phyloP scores from a whole-genome alignment of 2,113 vertebrate genomes.

The Melanerpes formicivorus region DNA sequence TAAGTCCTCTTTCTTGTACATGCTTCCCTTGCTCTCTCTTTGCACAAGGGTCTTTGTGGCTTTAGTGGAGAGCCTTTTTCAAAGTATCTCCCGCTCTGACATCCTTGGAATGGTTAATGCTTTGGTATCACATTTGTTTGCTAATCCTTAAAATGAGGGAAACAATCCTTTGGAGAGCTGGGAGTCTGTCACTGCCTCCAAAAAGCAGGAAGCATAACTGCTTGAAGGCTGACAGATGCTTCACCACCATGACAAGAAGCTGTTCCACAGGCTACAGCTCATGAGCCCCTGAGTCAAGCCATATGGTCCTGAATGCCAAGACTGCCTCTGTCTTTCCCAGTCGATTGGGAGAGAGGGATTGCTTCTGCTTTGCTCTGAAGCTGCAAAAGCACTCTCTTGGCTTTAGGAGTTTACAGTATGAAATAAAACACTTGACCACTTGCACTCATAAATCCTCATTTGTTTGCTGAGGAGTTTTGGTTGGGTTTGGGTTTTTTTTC shows the following conservation, averaged over 20 bases:
- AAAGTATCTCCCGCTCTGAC: background rate
- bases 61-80: background rate
- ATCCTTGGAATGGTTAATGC: background rate
- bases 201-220: slow-evolving; percentile 22
- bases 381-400: background rate
- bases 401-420: slow-evolving; percentile 11
- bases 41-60: background rate
- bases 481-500: background rate
- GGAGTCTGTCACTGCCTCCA: slow-evolving; percentile 28
- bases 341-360: background rate
- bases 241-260: slow-evolving; percentile 48
- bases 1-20: background rate
- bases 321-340: slow-evolving; percentile 27
- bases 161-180: background rate
- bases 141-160: background rate
- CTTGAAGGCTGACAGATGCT: slow-evolving; percentile 63
- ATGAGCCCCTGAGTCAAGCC: slow-evolving; percentile 37
- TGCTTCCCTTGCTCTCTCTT: background rate
- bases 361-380: slow-evolving; percentile 8
- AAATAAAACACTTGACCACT: background rate
- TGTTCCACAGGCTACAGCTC: slow-evolving; percentile 31
- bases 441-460: background rate
- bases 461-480: background rate
- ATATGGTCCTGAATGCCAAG: slow-evolving; percentile 50
- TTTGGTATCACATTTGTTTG: background rate